phyloP scores from a whole-genome alignment of 2,113 vertebrate species.

The Bucco capensis region DNA sequence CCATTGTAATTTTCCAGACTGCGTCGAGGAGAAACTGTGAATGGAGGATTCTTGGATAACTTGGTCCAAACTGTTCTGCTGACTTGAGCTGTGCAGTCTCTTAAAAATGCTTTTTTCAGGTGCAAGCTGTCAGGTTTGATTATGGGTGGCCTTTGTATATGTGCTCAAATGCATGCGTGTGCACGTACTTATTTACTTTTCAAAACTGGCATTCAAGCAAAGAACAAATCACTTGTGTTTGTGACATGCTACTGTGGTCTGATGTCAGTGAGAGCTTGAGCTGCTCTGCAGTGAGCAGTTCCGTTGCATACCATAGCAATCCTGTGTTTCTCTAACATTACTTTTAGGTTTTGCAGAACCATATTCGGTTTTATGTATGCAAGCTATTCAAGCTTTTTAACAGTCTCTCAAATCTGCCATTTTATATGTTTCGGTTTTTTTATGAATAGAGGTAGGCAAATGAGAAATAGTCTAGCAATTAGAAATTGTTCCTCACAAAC shows the following conservation, averaged over 20 bases:
- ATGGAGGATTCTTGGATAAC: not conserved
- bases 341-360: slow-evolving; percentile 15
- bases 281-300: not conserved
- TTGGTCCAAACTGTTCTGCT: not conserved
- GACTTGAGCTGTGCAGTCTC: not conserved
- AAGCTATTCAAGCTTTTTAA: slow-evolving; percentile 48
- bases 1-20: not conserved
- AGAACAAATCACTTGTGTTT: not conserved
- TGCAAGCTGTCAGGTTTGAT: not conserved
- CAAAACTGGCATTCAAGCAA: not conserved
- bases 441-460: slow-evolving; percentile 45
- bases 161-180: not conserved
- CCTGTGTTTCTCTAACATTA: slow-evolving; percentile 35
- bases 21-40: not conserved
- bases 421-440: slow-evolving; percentile 30
- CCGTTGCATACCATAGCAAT: not conserved
- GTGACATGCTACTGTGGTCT: not conserved
- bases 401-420: slow-evolving; percentile 37
- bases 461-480: slow-evolving; percentile 59
- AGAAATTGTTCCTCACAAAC: slow-evolving; percentile 60
- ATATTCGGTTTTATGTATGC: slow-evolving; percentile 29
- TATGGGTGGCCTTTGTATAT: not conserved
- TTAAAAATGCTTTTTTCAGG: not conserved
- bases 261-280: not conserved
- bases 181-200: not conserved